A percentile compares a stretch with the other conserved stretches of the same genome.
Conservation (phyloP, 2,888 invertebrate genomes). For the Cephus pygmeus region DNA sequence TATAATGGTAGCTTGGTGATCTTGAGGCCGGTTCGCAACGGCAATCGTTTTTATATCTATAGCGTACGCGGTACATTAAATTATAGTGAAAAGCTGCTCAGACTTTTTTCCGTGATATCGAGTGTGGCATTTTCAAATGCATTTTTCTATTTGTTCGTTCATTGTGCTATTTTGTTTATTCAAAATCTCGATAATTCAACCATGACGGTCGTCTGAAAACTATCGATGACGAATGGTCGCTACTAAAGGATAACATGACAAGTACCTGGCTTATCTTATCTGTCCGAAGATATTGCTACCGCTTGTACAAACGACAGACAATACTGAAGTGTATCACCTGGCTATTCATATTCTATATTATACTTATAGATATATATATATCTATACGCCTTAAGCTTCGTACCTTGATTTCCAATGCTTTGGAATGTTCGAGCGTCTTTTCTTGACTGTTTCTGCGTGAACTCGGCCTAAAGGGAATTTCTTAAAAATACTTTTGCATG, state of each 20-base stretch:
- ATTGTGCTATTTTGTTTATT: background rate
- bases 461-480: background rate
- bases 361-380: background rate
- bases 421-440: background rate
- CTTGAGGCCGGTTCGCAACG: background rate
- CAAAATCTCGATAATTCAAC: background rate
- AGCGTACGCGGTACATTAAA: background rate
- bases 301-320: background rate
- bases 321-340: background rate
- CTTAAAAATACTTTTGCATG: background rate
- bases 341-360: background rate
- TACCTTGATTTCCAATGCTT: background rate
- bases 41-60: conserved; percentile 7
- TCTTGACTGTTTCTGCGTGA: background rate
- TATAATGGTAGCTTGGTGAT: background rate
- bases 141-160: background rate
- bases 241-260: background rate
- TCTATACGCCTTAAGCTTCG: background rate
- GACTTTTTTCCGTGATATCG: background rate
- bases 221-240: background rate
- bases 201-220: background rate
- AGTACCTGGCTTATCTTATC: background rate
- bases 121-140: background rate
- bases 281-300: background rate
- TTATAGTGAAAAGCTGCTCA: background rate